Base-by-base conservation (phyloP, 2,888 invertebrate species). In the Eupeodes latifasciatus region DNA sequence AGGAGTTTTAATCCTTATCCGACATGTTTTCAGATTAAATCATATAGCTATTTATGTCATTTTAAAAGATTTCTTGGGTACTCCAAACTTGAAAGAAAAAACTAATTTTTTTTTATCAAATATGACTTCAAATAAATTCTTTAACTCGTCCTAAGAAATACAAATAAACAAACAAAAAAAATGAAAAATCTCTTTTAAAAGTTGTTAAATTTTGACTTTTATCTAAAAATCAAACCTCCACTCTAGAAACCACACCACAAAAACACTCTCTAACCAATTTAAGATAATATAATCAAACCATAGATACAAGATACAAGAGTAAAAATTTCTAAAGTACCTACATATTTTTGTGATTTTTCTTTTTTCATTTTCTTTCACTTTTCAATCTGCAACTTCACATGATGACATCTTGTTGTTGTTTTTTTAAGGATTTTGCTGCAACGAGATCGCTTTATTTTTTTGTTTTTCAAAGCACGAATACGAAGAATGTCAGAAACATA, bases 221-320 rank as follows among this genome's bases (percentile, higher is more conserved):
- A 62, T 69, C 74, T 67, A 11, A 11, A 75, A 69, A 71, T 62
- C 78, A 44, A 40, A 75, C 82, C 72, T n/a, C 74, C 40, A 40
- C 40, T 7, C 76, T 72, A 44, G 44, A 80, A 83, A 77, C 83
- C 83, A 51, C 80, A 72, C 40, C 40, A 40, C 40, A 27, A 27
- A 27, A 27, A 27, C 27, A 27, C 27, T 27, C 72, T 67, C 53
- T 66, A 77, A 72, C 75, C 84, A 81, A 84, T 85, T 85, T 72
- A 74, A 77, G 81, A 85, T 85, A 77, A 81, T 81, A 85, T 85
- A 77, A 81, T 81, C 85, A 77, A 27, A 69, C 57, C 47, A 19
- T n/a, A 71, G 36, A 53, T 27, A 11, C 51, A 12, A 64, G 77
- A 76, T 80, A 74, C 75, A 40, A 81, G 57, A 40, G 40, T 40